Evolutionary conservation across 2,797 vertebrate species (phyloP).

Genomic region (Okamejei kenojei): DNA sequence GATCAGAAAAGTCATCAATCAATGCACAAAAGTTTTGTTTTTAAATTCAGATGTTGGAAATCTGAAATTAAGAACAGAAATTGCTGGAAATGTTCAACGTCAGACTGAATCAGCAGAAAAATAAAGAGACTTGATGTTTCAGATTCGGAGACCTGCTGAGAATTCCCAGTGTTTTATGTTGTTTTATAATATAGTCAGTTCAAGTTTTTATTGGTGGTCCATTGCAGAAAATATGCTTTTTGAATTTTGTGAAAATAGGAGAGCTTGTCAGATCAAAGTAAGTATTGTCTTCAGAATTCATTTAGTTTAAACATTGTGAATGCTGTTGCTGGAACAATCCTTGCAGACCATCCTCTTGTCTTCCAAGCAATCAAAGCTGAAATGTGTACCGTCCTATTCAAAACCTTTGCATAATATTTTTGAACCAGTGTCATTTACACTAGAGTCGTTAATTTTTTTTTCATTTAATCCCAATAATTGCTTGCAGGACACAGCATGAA

Average conservation of each 20-base stretch:
- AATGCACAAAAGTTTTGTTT: too few species aligned
- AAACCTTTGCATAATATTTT: slow-evolving; percentile 29
- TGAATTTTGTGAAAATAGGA: neutral
- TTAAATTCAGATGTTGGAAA: too few species aligned
- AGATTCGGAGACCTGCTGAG: too few species aligned
- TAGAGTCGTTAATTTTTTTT: neutral
- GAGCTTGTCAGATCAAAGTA: neutral
- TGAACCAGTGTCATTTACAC: neutral
- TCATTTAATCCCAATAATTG: slow-evolving; percentile 37
- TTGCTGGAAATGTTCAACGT: too few species aligned
- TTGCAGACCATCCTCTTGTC: neutral
- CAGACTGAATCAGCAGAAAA: too few species aligned
- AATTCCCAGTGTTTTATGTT: too few species aligned
- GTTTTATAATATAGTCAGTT: too few species aligned
- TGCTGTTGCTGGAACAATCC: neutral
- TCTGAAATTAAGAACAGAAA: too few species aligned
- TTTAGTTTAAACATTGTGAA: neutral
- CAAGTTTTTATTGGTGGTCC: neutral
- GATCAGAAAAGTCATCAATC: too few species aligned
- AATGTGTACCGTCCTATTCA: slow-evolving; percentile 15
- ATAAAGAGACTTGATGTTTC: too few species aligned
- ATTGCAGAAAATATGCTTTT: neutral
- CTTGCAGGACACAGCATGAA: neutral
- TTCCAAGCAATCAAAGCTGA: slow-evolving; percentile 13
- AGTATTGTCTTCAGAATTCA: neutral